These are phyloP conservation scores for Tetramorium parvispinum DNA, from an alignment of 1,140 invertebrate genomes.

Conservation along the genomic window DNA sequence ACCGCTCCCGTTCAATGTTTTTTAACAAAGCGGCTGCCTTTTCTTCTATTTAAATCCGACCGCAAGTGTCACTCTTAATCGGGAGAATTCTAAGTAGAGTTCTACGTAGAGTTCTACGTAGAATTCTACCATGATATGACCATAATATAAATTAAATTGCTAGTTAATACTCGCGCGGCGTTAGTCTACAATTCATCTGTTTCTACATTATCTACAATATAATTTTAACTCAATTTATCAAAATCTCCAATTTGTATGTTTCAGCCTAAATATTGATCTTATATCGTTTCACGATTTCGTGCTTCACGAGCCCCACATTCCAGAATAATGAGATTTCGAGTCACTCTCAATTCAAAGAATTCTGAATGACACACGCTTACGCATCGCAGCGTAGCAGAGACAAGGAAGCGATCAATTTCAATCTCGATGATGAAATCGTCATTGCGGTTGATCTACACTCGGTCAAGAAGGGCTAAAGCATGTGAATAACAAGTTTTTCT, in stretches of 20 bases:
- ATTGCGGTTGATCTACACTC: neutral
- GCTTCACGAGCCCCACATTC: neutral
- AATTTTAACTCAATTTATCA: neutral
- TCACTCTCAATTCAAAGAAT: constrained; percentile 22
- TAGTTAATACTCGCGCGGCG: neutral
- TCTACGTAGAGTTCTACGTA: neutral
- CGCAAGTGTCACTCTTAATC: neutral
- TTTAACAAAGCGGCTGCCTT: neutral
- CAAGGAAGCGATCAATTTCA: constrained; percentile 40
- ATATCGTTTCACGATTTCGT: neutral
- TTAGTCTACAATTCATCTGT: neutral
- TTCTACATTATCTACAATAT: neutral
- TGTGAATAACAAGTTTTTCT: neutral
- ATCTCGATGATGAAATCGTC: constrained; percentile 21
- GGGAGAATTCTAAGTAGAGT: neutral
- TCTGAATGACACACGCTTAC: constrained; percentile 16
- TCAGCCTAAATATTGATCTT: neutral
- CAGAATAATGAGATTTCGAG: constrained; percentile 10
- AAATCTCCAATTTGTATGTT: neutral
- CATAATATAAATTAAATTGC: neutral
- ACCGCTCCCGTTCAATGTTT: neutral
- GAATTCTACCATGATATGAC: too few species aligned
- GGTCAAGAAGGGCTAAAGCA: neutral
- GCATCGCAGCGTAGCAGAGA: neutral
- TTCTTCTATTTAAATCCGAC: neutral